A percentile compares a stretch with the other conserved stretches of the same genome.
Evolutionary conservation across 2,888 invertebrate species (phyloP).

Genomic region (Drosophila neonasuta): DNA sequence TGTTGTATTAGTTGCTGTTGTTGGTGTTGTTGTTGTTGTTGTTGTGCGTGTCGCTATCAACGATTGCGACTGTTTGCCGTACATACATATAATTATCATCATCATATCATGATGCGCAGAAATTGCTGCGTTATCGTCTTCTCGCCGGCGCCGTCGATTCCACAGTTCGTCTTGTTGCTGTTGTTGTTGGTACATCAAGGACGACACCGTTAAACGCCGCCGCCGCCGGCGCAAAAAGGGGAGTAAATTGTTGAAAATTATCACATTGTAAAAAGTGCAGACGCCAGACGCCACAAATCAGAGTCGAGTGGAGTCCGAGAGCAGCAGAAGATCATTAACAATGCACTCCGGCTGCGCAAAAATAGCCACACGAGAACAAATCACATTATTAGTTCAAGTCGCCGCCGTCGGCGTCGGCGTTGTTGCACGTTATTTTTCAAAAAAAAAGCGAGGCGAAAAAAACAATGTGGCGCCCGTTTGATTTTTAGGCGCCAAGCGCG

Average conservation of each 20-base stretch:
- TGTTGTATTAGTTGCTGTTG: constrained; percentile 17
- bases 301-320: not conserved
- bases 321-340: constrained; percentile 43
- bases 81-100: constrained; percentile 66
- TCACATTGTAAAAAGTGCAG: constrained; percentile 68
- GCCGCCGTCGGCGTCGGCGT: constrained; percentile 21
- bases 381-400: constrained; percentile 65
- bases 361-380: constrained; percentile 64
- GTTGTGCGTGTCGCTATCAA: constrained; percentile 37
- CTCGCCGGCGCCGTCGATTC: constrained; percentile 32
- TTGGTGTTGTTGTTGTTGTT: not conserved
- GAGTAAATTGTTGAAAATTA: constrained; percentile 73
- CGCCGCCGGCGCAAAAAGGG: constrained; percentile 50
- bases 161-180: constrained; percentile 2
- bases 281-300: constrained; percentile 36
- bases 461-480: constrained; percentile 63
- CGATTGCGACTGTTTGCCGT: constrained; percentile 30
- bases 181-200: constrained; percentile 53
- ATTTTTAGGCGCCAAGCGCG: constrained; percentile 73
- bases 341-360: constrained; percentile 46
- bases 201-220: constrained; percentile 65
- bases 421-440: constrained; percentile 67
- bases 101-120: constrained; percentile 55
- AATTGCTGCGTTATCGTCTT: constrained; percentile 50
- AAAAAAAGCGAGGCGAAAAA: constrained; percentile 17